Percentiles rank a stretch among this genome's conserved stretches.
Evolutionary conservation across 1,140 invertebrate genomes (phyloP).

Genomic region (Charaxes varanes): DNA sequence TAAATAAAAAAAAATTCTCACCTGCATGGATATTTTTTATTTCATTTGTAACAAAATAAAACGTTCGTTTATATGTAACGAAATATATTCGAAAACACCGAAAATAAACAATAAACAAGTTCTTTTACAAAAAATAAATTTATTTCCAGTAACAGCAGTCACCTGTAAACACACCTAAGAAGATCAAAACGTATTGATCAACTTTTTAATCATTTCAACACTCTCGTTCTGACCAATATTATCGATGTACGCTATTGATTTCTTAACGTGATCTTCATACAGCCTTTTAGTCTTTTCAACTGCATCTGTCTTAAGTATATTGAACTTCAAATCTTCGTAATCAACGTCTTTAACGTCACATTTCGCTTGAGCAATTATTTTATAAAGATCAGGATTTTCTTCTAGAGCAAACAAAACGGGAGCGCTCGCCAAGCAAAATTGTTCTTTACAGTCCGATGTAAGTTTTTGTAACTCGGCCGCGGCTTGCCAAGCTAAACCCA

Average conservation of each 20-base stretch:
- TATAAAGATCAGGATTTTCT: slow-evolving; percentile 79
- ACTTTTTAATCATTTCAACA: slow-evolving; percentile 60
- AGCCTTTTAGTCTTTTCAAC: slow-evolving; percentile 54
- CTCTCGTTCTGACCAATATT: slow-evolving; percentile 55
- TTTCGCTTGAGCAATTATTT: slow-evolving; percentile 79
- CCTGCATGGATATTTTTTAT: too few species aligned
- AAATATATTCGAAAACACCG: too few species aligned
- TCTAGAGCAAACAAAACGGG: slow-evolving; percentile 87
- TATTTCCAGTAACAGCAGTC: too few species aligned
- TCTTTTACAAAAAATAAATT: too few species aligned
- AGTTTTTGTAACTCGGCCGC: slow-evolving; percentile 75
- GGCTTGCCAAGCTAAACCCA: slow-evolving; percentile 89
- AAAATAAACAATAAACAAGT: too few species aligned
- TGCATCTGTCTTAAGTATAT: slow-evolving; percentile 78
- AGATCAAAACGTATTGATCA: slow-evolving; percentile 57
- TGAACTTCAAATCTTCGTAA: slow-evolving; percentile 81
- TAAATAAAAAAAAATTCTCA: too few species aligned
- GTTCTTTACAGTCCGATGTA: slow-evolving; percentile 56
- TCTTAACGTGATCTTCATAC: slow-evolving; percentile 55
- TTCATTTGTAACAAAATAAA: too few species aligned
- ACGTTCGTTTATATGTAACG: too few species aligned
- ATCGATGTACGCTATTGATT: slow-evolving; percentile 51
- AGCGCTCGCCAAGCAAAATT: slow-evolving; percentile 82
- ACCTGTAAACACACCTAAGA: too few species aligned
- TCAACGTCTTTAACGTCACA: slow-evolving; percentile 81